Evolutionary conservation across 2,113 vertebrate species (phyloP), one percentile per base, ranked within the genome.

Genomic region (Aldabrachelys gigantea): DNA sequence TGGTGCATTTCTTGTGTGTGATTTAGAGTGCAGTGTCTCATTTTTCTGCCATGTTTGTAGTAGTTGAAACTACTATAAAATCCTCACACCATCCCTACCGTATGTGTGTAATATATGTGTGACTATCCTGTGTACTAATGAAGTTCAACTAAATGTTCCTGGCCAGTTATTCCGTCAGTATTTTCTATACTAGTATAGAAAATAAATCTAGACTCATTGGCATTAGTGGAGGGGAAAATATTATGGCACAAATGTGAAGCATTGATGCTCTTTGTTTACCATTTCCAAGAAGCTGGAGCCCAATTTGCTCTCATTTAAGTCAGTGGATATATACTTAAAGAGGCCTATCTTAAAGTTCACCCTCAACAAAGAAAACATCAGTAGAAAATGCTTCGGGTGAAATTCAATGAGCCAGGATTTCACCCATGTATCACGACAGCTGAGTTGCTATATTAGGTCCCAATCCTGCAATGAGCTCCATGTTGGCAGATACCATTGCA

Each of bases 31-130:
- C 49, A 59, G n/a, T 19, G 17, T 29, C 13, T 91, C 49, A 47
- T 22, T 65, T 49, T 24, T 21, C n/a, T 84, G 49, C 38, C 38
- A 8, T 62, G 41, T 82, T 69, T 80, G 29, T 22, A 88, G 35
- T 56, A 88, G 80, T 62, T 88, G 90, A 87, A 97, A 72, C 72
- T 81, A 1, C 84, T 81, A 82, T 87, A 85, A 57, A 80, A 94
- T 44, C 47, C n/a, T 41, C 27, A 50, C 72, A 84, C 53, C 52
- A 38, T 92, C 7, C 54, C 21, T 38, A 41, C 72, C 17, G 53
- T 44, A 31, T 22, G 38, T 78, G n/a, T 52, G 85, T 76, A 56
- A 50, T 59, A 38, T 44, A 57, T 49, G 44, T n/a, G 53, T 4
- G 12, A 8, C 47, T 78, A n/a, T 29, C 19, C 44, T 84, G 44